These are phyloP conservation scores for Microplitis demolitor DNA, from an alignment of 1,140 invertebrate genomes.

Conservation along the genomic window DNA sequence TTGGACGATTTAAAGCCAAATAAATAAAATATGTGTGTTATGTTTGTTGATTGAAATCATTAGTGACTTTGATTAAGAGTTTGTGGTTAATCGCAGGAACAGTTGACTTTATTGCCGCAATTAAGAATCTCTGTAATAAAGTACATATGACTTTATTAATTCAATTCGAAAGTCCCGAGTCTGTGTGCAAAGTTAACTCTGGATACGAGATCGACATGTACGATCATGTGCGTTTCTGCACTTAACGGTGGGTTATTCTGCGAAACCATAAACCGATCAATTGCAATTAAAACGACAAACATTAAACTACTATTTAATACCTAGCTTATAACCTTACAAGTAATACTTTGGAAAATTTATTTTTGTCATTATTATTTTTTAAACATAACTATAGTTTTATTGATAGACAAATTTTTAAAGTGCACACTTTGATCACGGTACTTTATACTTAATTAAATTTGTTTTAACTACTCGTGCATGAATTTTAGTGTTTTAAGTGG, in stretches of 20 bases:
- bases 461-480: too few relatives aligned
- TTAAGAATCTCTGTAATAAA: conserved; percentile 11
- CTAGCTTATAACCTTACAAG: background rate
- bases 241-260: background rate
- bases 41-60: conserved; percentile 4
- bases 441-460: too few relatives aligned
- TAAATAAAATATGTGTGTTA: background rate
- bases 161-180: background rate
- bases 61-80: conserved; percentile 12
- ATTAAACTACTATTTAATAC: background rate
- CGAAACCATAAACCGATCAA: conserved; percentile 5
- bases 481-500: too few relatives aligned
- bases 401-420: too few relatives aligned
- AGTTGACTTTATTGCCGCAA: background rate
- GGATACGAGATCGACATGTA: conserved; percentile 1
- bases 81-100: too few relatives aligned
- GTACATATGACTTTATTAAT: conserved; percentile 11
- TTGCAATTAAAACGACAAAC: background rate
- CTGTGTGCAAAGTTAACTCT: background rate
- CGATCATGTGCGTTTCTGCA: background rate
- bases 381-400: too few relatives aligned
- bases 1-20: background rate
- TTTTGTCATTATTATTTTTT: background rate
- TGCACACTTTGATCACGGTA: too few relatives aligned
- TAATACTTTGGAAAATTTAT: background rate